phyloP scores from a whole-genome alignment of 1,140 invertebrate species.

The Neelides sp. region DNA sequence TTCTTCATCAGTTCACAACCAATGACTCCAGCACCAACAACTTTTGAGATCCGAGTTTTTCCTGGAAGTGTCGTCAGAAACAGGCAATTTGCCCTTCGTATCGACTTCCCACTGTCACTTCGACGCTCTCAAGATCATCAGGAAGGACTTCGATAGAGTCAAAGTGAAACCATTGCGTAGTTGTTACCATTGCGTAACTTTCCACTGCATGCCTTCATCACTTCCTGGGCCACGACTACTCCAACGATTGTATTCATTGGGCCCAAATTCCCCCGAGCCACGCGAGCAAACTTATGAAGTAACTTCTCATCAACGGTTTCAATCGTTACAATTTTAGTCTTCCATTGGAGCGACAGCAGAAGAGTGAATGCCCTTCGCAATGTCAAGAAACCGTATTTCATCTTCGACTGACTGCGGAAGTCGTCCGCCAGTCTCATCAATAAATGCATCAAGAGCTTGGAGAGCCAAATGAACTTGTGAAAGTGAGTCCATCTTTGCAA shows the following conservation, averaged over 20 bases:
- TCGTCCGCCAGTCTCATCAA: slow-evolving; percentile 40
- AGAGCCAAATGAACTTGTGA: slow-evolving; percentile 82
- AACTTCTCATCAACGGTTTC: slow-evolving; percentile 46
- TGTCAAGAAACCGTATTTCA: slow-evolving; percentile 57
- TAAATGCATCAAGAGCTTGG: slow-evolving; percentile 61
- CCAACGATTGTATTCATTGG: slow-evolving; percentile 92
- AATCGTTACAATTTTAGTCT: slow-evolving; percentile 59
- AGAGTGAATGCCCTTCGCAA: slow-evolving; percentile 47
- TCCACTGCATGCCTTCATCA: slow-evolving; percentile 93
- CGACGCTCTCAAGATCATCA: slow-evolving; percentile 47
- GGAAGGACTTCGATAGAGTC: slow-evolving; percentile 88
- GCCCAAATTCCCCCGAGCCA: slow-evolving; percentile 63
- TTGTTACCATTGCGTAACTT: slow-evolving; percentile 95
- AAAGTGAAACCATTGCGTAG: slow-evolving; percentile 91
- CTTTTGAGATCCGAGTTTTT: slow-evolving; percentile 57
- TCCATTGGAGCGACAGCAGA: slow-evolving; percentile 46
- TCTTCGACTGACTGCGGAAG: slow-evolving; percentile 63
- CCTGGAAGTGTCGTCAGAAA: slow-evolving; percentile 82
- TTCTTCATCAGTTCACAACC: slow-evolving; percentile 96
- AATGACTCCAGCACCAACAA: slow-evolving; percentile 92
- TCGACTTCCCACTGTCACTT: slow-evolving; percentile 62
- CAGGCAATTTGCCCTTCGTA: slow-evolving; percentile 90
- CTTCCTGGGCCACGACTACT: slow-evolving; percentile 72
- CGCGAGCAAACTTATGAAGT: slow-evolving; percentile 35
- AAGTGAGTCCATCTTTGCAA: slow-evolving; percentile 87